These are phyloP conservation scores for Xyrauchen texanus DNA, from an alignment of 2,113 vertebrate genomes.

Conservation along the genomic window DNA sequence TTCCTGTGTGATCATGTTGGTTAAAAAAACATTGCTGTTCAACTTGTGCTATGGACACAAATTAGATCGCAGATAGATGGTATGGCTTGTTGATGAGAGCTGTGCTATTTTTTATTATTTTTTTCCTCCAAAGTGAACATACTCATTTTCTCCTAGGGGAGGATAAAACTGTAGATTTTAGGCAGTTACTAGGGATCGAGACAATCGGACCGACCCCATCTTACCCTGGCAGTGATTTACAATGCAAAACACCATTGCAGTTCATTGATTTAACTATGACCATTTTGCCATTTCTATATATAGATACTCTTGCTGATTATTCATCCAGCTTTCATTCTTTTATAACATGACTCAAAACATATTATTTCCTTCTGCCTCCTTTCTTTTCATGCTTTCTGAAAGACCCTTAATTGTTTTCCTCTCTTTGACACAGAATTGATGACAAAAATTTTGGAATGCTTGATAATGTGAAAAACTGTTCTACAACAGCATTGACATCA, in stretches of 20 bases:
- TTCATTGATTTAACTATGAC: not conserved
- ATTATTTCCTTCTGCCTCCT: conserved; percentile 24
- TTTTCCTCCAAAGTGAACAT: too few relatives aligned
- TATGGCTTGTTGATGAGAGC: too few relatives aligned
- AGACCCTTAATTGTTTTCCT: conserved; percentile 10
- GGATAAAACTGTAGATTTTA: too few relatives aligned
- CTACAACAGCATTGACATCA: conserved; percentile 18
- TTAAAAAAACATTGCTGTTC: too few relatives aligned
- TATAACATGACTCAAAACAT: conserved; percentile 29
- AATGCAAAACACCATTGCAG: not conserved
- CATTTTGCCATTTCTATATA: conserved; percentile 4
- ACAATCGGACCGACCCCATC: not conserved
- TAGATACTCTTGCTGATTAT: conserved; percentile 4
- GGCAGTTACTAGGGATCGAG: too few relatives aligned
- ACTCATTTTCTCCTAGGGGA: too few relatives aligned
- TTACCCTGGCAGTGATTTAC: not conserved
- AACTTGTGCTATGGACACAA: too few relatives aligned
- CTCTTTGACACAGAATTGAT: conserved; percentile 8
- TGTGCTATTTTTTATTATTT: too few relatives aligned
- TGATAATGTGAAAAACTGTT: conserved; percentile 12
- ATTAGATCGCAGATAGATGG: too few relatives aligned
- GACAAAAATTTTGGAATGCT: conserved; percentile 1
- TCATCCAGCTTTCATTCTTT: conserved; percentile 2
- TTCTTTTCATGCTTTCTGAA: not conserved
- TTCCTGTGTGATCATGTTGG: too few relatives aligned